Percentiles rank a stretch among this genome's conserved stretches.
Conservation (phyloP, 2,113 vertebrate genomes). For the Microtus ochrogaster region DNA sequence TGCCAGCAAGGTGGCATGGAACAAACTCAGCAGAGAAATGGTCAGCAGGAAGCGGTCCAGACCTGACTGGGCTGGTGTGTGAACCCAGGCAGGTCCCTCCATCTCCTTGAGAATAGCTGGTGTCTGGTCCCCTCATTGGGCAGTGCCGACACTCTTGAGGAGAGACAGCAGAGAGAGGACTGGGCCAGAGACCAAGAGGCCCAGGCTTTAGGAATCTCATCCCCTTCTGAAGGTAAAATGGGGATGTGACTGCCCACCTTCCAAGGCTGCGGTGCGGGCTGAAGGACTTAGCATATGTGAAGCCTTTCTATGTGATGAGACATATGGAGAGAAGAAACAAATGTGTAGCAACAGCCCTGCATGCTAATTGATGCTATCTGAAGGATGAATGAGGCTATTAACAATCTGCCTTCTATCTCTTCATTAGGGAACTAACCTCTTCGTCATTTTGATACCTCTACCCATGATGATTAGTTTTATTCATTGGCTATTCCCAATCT, state of each 20-base stretch:
- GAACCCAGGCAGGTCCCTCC: neutral
- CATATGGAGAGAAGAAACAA: rapidly evolving
- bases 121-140: neutral
- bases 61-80: rapidly evolving
- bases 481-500: neutral
- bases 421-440: neutral
- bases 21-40: neutral
- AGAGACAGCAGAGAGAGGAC: rapidly evolving
- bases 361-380: rapidly evolving
- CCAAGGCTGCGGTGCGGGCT: rapidly evolving
- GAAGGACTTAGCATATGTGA: neutral
- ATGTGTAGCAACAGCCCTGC: rapidly evolving
- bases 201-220: neutral
- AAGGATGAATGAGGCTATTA: rapidly evolving
- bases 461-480: neutral
- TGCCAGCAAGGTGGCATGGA: neutral
- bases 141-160: rapidly evolving
- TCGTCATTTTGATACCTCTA: neutral
- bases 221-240: neutral
- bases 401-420: neutral
- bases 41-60: neutral
- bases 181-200: neutral
- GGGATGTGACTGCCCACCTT: neutral
- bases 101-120: neutral
- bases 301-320: neutral